Percentiles rank a stretch among this genome's conserved stretches.
phyloP scores from a whole-genome alignment of 2,888 invertebrate genomes.

The Drosophila buzzatii region DNA sequence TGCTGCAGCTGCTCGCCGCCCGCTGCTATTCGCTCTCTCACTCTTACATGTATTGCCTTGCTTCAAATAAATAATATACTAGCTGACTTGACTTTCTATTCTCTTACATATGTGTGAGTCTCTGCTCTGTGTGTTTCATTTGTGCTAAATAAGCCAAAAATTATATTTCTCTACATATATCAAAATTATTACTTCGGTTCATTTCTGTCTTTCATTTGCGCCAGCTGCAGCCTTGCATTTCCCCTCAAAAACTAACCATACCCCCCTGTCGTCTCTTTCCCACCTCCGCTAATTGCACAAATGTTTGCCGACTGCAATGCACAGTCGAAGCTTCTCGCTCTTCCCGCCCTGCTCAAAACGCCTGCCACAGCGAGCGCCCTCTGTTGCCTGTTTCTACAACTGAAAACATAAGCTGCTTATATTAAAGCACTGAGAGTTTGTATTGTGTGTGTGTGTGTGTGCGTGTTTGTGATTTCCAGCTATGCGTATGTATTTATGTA shows the following conservation, averaged over 20 bases:
- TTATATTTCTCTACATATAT: conserved; percentile 29
- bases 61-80: conserved; percentile 36
- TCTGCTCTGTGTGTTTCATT: conserved; percentile 5
- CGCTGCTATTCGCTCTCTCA: conserved; percentile 1
- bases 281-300: conserved; percentile 71
- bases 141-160: conserved; percentile 36
- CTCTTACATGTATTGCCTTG: conserved; percentile 5
- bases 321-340: conserved; percentile 13
- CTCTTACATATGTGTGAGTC: conserved; percentile 8
- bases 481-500: conserved; percentile 18
- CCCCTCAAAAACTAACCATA: background rate
- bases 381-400: conserved; percentile 34
- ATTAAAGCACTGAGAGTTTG: conserved; percentile 37
- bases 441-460: conserved; percentile 46
- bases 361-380: background rate
- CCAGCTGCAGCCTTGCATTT: conserved; percentile 26
- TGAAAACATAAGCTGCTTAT: conserved; percentile 75
- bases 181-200: conserved; percentile 15
- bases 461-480: conserved; percentile 29
- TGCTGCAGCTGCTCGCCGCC: conserved; percentile 44
- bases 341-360: background rate
- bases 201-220: conserved; percentile 22
- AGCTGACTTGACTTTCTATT: conserved; percentile 35
- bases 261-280: conserved; percentile 1
- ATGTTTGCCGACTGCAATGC: conserved; percentile 56